Conservation (phyloP, 2,797 vertebrate genomes). For the Tachyglossus aculeatus region DNA sequence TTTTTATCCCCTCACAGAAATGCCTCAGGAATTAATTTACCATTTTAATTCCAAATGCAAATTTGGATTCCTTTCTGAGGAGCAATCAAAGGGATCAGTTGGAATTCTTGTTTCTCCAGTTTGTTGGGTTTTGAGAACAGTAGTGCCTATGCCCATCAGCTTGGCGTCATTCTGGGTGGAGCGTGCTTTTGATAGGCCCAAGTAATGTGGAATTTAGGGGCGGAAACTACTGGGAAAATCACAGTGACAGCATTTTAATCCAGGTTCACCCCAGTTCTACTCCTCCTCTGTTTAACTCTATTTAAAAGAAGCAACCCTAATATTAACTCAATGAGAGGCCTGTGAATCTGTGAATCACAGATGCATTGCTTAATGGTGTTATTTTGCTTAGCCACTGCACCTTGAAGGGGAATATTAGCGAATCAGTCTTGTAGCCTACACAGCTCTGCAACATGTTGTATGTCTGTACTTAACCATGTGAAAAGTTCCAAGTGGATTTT, state of each 20-base stretch:
- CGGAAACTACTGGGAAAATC: neutral
- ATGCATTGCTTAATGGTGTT: neutral
- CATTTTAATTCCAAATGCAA: neutral
- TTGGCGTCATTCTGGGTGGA: slow-evolving; percentile 4
- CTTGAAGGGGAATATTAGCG: neutral
- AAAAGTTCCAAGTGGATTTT: too few relatives aligned
- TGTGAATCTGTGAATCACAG: slow-evolving; percentile 18
- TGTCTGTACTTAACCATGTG: accelerated
- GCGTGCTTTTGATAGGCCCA: neutral
- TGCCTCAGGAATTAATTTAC: neutral
- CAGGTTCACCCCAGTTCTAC: neutral
- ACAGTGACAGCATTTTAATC: neutral
- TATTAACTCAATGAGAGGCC: neutral
- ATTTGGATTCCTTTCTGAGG: slow-evolving; percentile 5
- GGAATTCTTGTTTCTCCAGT: slow-evolving; percentile 27
- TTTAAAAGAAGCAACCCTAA: neutral
- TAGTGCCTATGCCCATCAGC: neutral
- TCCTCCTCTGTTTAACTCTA: slow-evolving; percentile 2
- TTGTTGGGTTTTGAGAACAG: neutral
- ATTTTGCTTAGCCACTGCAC: slow-evolving; percentile 11
- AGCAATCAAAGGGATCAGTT: neutral
- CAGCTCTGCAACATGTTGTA: neutral
- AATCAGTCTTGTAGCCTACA: accelerated
- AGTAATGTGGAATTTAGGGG: neutral
- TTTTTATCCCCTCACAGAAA: neutral